Evolutionary conservation across 92 coral and sea anemone species (phyloP), one percentile per base, ranked within the genome.

Genomic region (Muricea muricata): DNA sequence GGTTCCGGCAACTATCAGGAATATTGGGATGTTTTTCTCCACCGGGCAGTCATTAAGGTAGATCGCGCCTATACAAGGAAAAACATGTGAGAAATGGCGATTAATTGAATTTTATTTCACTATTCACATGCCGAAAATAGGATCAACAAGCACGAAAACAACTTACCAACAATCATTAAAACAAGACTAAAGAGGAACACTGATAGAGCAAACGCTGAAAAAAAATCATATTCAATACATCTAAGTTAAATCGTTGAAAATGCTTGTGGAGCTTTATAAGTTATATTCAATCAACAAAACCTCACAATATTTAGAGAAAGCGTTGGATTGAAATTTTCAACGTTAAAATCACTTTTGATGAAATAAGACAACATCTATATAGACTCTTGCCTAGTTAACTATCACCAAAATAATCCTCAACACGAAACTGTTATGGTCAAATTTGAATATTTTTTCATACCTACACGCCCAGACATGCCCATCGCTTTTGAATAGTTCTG

Each of bases 381-480:
- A n/a, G n/a, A n/a, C n/a, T n/a, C n/a, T n/a, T n/a, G n/a, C n/a
- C n/a, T n/a, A n/a, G n/a, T n/a, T n/a, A n/a, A n/a, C n/a, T n/a
- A n/a, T n/a, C n/a, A n/a, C n/a, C n/a, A n/a, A n/a, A n/a, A n/a
- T n/a, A n/a, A n/a, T n/a, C n/a, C n/a, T n/a, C n/a, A n/a, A n/a
- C 65, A 10, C n/a, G 30, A 21, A 57, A 57, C n/a, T n/a, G n/a
- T n/a, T n/a, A 57, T 57, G 65, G 10, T 57, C 65, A 57, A 20
- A 57, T 57, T 2, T n/a, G 58, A 50, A 28, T 7, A 50, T 32
- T 14, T 33, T n/a, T 2, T 23, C 81, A 1, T 39, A 78, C 83
- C 71, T 56, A 63, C 67, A 57, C 83, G 83, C 0, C 83, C 83
- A 32, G 83, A 78, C 26, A 78, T 18, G 5, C 83, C 71, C 83